Base-by-base conservation (phyloP, 1,140 invertebrate species). In the Nylanderia fulva region DNA sequence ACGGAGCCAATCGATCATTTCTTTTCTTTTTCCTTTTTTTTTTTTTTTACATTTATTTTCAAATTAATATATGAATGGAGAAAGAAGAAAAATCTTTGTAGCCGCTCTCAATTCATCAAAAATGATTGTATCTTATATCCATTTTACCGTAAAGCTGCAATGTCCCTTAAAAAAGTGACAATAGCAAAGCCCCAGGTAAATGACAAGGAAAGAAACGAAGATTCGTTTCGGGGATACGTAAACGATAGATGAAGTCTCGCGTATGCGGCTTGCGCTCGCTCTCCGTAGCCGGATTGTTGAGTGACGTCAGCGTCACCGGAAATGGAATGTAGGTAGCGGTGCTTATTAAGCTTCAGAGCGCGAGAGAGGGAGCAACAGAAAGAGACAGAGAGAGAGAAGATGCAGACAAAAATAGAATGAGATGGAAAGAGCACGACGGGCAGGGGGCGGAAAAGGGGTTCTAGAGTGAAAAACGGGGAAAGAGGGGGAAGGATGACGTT, bases 321-420 rank as follows among this genome's bases (percentile, higher is more conserved):
- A 95, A 95, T 95, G 93, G 92, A 94, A 95, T 94, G 94, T 95
- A 95, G 94, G 94, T 94, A 94, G 93, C 93, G 90, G 90, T 94
- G 93, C 93, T 94, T 94, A 94, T 94, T 94, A 94, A 94, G 93
- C 93, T 92, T 90, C 74, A 80, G 85, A 85, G 72, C 13, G 54
- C 77, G 66, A 29, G 77, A 58, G 29, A 77, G 68, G 24, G 36
- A 42, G 33, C 71, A 13, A 39, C 27, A 82, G 33, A 72, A 29
- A 85, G 24, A 77, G 56, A 80, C 66, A 58, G 45, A 86, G 72
- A 63, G n/a, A 63, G n/a, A 52, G 69, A 24, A 76, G 69, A 56
- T 39, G 64, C 42, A 76, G 52, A 18, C 9, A 33, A 21, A 39
- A n/a, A 21, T n/a, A 48, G 13, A 45, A 15, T 63, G 56, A 48